These are phyloP conservation scores for Gibbula magus DNA, from an alignment of 2,888 invertebrate species.

Conservation along the genomic window DNA sequence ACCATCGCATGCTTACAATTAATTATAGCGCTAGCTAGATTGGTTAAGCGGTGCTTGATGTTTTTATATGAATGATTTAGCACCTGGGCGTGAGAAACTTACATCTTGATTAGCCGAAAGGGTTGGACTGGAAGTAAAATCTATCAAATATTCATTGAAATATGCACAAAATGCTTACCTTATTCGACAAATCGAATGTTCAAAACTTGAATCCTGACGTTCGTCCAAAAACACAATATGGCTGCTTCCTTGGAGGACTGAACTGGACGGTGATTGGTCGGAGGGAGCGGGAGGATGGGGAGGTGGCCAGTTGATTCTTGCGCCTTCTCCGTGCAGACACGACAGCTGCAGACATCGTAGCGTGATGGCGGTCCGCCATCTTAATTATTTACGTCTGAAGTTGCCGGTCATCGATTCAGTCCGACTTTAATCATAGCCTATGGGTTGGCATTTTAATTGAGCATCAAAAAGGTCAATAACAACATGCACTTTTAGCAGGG, in stretches of 20 bases:
- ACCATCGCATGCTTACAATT: neutral
- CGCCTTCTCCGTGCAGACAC: too few species aligned
- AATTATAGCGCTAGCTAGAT: neutral
- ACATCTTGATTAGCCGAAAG: neutral
- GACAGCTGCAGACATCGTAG: too few species aligned
- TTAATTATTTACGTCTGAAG: too few species aligned
- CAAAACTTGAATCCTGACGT: neutral
- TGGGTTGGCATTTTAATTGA: too few species aligned
- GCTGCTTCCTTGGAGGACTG: neutral
- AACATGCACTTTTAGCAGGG: too few species aligned
- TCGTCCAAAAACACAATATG: conserved; percentile 6
- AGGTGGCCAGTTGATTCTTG: too few species aligned
- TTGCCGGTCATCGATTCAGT: too few species aligned
- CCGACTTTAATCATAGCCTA: too few species aligned
- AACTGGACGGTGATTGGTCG: too few species aligned
- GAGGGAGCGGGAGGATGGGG: too few species aligned
- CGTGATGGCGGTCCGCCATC: too few species aligned
- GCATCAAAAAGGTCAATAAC: too few species aligned
- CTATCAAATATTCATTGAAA: neutral
- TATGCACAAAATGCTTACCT: neutral
- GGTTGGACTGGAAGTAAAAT: neutral
- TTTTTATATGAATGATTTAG: neutral
- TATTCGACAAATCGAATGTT: neutral
- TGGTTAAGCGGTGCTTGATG: neutral
- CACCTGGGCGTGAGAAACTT: neutral